Conservation (phyloP, 2,797 vertebrate genomes). For the Typhlichthys subterraneus region DNA sequence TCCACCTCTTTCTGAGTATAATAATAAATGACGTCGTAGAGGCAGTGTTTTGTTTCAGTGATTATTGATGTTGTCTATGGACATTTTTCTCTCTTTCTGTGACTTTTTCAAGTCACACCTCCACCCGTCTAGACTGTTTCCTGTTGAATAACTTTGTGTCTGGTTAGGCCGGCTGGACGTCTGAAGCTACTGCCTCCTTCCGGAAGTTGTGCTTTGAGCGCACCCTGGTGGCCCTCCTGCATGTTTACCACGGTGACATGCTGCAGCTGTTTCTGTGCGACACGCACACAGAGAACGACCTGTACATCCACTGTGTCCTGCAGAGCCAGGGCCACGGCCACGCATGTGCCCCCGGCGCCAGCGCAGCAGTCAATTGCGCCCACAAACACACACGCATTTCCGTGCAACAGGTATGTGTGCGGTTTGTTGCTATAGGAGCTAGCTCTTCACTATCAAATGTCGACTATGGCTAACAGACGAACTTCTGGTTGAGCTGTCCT, state of each 20-base stretch:
- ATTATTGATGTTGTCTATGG: too few relatives aligned
- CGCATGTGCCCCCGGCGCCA: constrained; percentile 45
- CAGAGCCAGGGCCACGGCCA: constrained; percentile 77
- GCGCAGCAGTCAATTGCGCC: constrained; percentile 53
- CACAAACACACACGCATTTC: not conserved
- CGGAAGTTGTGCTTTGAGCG: constrained; percentile 80
- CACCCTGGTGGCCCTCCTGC: constrained; percentile 84
- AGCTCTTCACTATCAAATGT: too few relatives aligned
- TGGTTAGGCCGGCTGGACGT: constrained; percentile 82
- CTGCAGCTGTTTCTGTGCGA: constrained; percentile 91
- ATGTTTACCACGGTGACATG: constrained; percentile 82
- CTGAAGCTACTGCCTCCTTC: constrained; percentile 78
- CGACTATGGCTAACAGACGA: too few relatives aligned
- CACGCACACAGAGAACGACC: constrained; percentile 83
- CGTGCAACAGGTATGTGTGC: not conserved
- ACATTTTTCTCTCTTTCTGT: too few relatives aligned
- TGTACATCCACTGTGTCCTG: constrained; percentile 85
- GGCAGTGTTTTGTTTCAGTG: too few relatives aligned
- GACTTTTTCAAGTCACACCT: too few relatives aligned
- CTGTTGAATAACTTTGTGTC: not conserved
- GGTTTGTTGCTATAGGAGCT: too few relatives aligned
- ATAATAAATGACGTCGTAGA: too few relatives aligned
- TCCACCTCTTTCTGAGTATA: too few relatives aligned
- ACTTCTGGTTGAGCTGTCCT: too few relatives aligned
- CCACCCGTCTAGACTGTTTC: too few relatives aligned